Base-by-base conservation (phyloP, 53 echinoderm and acorn worm species). In the Holothuria scabra region DNA sequence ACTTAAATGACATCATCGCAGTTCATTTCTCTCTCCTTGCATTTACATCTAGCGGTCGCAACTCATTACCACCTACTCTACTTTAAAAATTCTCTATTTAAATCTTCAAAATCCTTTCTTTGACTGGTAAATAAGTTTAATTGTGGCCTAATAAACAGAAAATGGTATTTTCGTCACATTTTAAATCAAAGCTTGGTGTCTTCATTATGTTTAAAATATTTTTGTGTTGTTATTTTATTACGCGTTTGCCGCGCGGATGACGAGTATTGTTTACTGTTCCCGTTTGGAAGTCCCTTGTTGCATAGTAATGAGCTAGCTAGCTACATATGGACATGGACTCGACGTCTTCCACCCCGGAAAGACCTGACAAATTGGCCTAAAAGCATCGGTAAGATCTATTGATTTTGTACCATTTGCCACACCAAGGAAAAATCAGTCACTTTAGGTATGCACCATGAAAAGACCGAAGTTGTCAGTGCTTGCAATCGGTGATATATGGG, bases 301-400 rank as follows among this genome's bases (percentile, higher is more conserved):
- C 79, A 79, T 79, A 79, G 79, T 79, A 79, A 79, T 79, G 79
- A 79, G 79, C 79, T 79, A 79, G 79, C 79, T 79, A 79, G 79
- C 79, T 79, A 79, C 79, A 79, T 79, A 79, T 79, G 79, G 79
- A 56, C 57, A 79, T 79, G 79, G 79, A 79, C 58, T 58, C 59
- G 59, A 79, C n/a, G 48, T 56, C 57, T 56, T 79, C 79, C 79
- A 79, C 57, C 79, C 79, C 79, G 79, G 79, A 79, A 79, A 59
- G 79, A 79, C 79, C 79, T 79, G 59, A 55, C 46, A 57, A 79
- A 58, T 79, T 33, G 59, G 79, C 33, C 56, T 57, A 79, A 79
- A 79, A 79, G 79, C 79, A 79, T 79, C 59, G 79, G 79, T 79
- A 79, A 79, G 79, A 57, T 33, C 58, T 28, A 44, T 69, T 72